Conservation (phyloP, 2,797 vertebrate species). For the Phataginus tricuspis region DNA sequence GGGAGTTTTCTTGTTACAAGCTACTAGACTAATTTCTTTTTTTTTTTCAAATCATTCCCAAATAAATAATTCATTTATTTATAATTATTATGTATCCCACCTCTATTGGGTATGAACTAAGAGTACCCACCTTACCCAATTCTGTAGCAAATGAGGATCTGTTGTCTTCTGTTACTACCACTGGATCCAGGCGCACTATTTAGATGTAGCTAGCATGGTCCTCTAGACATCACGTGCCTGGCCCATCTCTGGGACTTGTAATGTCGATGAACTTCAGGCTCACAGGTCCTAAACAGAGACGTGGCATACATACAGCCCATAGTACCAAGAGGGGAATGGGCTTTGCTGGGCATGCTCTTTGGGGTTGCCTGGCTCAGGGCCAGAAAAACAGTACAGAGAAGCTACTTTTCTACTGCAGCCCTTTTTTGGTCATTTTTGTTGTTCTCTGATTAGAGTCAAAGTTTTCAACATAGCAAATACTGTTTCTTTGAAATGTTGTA, state of each 20-base stretch:
- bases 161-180: background rate
- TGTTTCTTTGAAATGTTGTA: conserved; percentile 26
- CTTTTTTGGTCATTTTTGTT: background rate
- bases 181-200: background rate
- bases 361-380: background rate
- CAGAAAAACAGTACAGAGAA: background rate
- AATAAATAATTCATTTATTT: background rate
- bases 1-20: background rate
- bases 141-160: background rate
- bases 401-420: background rate
- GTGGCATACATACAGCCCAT: background rate
- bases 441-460: background rate
- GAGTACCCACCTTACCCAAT: background rate
- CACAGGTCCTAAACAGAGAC: background rate
- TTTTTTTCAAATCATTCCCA: background rate
- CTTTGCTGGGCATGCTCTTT: conserved; percentile 9
- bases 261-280: background rate
- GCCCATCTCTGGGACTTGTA: background rate
- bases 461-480: conserved; percentile 42
- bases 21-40: background rate
- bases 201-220: background rate
- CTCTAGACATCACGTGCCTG: background rate
- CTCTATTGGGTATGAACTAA: background rate
- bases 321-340: background rate
- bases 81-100: background rate